These are phyloP conservation scores for Conger conger DNA, from an alignment of 2,113 vertebrate genomes.

Conservation along the genomic window DNA sequence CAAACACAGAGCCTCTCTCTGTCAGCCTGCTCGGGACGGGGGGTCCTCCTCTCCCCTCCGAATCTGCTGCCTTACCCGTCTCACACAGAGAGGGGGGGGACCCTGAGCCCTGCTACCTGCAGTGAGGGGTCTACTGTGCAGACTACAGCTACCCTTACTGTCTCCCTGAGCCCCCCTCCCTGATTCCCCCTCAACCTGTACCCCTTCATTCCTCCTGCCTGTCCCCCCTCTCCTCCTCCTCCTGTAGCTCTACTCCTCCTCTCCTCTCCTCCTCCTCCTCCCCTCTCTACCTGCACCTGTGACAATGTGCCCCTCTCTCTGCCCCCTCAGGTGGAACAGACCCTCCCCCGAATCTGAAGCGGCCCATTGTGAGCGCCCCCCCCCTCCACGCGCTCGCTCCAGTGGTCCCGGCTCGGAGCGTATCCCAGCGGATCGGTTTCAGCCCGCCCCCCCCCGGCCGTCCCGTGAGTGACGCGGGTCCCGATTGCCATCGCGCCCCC, in stretches of 20 bases:
- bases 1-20: constrained; percentile 27
- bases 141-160: background rate
- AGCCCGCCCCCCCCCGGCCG: background rate
- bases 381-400: constrained; percentile 20
- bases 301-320: constrained; percentile 37
- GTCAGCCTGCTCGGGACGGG: constrained; percentile 1
- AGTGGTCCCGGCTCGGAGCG: constrained; percentile 29
- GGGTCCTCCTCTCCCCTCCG: background rate
- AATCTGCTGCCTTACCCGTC: constrained; percentile 19
- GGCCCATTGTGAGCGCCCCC: constrained; percentile 43
- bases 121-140: background rate
- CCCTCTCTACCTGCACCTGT: constrained; percentile 17
- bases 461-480: background rate
- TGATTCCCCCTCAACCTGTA: background rate
- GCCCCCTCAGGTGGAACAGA: constrained; percentile 34
- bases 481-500: background rate
- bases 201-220: background rate
- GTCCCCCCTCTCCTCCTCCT: too few species aligned
- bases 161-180: background rate
- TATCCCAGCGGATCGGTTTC: constrained; percentile 15
- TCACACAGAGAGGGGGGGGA: constrained; percentile 17
- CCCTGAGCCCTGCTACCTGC: background rate
- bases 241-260: background rate
- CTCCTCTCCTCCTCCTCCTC: background rate
- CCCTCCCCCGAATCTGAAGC: constrained; percentile 31